Evolutionary conservation across 2,113 vertebrate genomes (phyloP), one percentile per base, ranked within the genome.

Genomic region (Cottus gobio): DNA sequence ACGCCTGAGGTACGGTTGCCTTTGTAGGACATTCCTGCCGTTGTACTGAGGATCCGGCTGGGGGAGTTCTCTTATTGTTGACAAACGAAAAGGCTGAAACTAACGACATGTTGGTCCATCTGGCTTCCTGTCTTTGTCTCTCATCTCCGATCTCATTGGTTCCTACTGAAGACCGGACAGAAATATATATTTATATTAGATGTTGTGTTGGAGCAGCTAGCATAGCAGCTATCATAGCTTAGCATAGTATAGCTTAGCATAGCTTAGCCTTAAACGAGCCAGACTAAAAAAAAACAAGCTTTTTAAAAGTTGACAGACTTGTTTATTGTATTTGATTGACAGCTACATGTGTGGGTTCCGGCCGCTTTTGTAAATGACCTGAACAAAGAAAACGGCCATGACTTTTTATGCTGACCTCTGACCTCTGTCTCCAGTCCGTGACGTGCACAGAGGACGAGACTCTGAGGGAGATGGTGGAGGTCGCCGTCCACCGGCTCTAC

Each of bases 381-480:
- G 1, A 6, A 42, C 7, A 42, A 42, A 42, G 39, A 42, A 13
- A 11, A 42, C 7, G 12, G 37, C 37, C 37, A 39, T 39, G 37
- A 12, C 39, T 42, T 42, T 1, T 42, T 7, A 34, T 34, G 34
- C 10, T 63, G 61, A 63, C 62, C n/a, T 44, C 37, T 65, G 61
- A 39, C n/a, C 54, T 42, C 9, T 89, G 93, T 0, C 34, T 20
- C 4, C 92, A 98, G 98, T 89, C 90, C 0, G 97, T 97, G 54
- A 91, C 95, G 11, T 97, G 95, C 0, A 85, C 94, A 5, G 97
- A 99, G 1, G 97, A 99, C 0, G 97, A 98, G 72, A 93, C 96
- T 50, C 95, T 99, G 57, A 94, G 94, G 46, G 97, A 99, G 83
- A 97, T 97, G 96, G 93, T 98, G 69, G 97, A 98, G 30, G 86